phyloP scores from a whole-genome alignment of 64 coral and sea anemone genomes.

The Porites lutea region DNA sequence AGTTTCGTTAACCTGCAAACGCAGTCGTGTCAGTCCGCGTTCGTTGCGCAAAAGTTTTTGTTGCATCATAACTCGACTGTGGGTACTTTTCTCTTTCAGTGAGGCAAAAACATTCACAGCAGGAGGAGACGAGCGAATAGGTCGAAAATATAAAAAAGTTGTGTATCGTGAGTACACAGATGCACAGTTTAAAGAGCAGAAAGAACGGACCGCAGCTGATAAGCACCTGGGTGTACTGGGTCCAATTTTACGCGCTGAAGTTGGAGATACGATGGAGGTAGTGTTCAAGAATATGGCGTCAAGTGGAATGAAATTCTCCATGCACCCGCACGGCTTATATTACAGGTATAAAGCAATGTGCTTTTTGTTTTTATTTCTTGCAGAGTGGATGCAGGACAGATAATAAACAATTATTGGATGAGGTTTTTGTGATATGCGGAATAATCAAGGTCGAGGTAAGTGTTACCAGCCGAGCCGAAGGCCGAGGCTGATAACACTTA shows the following conservation, averaged over 20 bases:
- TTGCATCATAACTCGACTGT: not conserved
- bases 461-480: too few relatives aligned
- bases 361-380: not conserved
- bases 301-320: constrained; percentile 35
- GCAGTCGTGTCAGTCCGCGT: too few relatives aligned
- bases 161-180: constrained; percentile 66
- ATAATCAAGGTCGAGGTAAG: too few relatives aligned
- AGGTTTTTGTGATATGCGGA: too few relatives aligned
- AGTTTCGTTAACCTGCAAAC: too few relatives aligned
- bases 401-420: too few relatives aligned
- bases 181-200: constrained; percentile 40
- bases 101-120: constrained; percentile 55
- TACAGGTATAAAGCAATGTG: constrained; percentile 55
- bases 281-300: constrained; percentile 77
- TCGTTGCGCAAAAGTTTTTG: not conserved
- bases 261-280: constrained; percentile 83
- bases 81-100: constrained; percentile 23
- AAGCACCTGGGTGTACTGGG: constrained; percentile 76
- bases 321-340: constrained; percentile 85
- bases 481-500: too few relatives aligned
- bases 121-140: constrained; percentile 57
- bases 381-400: too few relatives aligned
- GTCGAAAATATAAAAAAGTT: constrained; percentile 79
- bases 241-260: constrained; percentile 81
- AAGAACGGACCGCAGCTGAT: constrained; percentile 25